These are phyloP conservation scores for Agrilus planipennis DNA, from an alignment of 1,140 invertebrate species.

Conservation along the genomic window DNA sequence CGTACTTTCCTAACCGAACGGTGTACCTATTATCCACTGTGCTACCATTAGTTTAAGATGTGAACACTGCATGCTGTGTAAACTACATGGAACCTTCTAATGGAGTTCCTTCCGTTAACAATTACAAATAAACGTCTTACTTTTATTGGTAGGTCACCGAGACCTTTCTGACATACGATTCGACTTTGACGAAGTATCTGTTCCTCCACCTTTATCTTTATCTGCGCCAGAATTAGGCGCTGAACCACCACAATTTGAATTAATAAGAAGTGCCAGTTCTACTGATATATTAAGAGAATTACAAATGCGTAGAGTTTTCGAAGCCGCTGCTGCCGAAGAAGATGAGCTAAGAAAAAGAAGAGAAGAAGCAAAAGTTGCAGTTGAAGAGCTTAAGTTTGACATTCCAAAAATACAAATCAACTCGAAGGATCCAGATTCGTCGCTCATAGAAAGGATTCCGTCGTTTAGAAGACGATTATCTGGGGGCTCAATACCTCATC, in stretches of 20 bases:
- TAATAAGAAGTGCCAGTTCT: slow-evolving; percentile 59
- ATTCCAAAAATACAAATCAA: slow-evolving; percentile 33
- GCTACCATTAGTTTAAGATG: no score
- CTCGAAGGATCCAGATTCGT: slow-evolving; percentile 18
- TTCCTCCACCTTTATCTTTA: slow-evolving; percentile 60
- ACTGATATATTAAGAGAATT: slow-evolving; percentile 67
- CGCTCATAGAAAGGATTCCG: slow-evolving; percentile 21
- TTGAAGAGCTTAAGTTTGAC: slow-evolving; percentile 9
- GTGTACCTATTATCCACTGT: no score
- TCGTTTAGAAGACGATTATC: slow-evolving; percentile 25
- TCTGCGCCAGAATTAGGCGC: slow-evolving; percentile 62
- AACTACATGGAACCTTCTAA: no score
- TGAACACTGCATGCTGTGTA: no score
- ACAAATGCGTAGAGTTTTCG: slow-evolving; percentile 65
- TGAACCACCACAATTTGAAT: slow-evolving; percentile 39
- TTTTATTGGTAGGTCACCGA: neutral
- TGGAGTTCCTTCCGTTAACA: no score
- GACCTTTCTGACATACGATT: slow-evolving; percentile 1
- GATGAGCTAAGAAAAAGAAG: slow-evolving; percentile 36
- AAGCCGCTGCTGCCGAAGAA: slow-evolving; percentile 59
- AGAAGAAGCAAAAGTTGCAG: slow-evolving; percentile 18
- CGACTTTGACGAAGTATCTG: slow-evolving; percentile 22
- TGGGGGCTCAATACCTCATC: slow-evolving; percentile 19
- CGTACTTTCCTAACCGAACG: no score
- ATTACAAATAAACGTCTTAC: no score